Conservation (phyloP, 2,113 vertebrate genomes). For the Megaceryle torquata region DNA sequence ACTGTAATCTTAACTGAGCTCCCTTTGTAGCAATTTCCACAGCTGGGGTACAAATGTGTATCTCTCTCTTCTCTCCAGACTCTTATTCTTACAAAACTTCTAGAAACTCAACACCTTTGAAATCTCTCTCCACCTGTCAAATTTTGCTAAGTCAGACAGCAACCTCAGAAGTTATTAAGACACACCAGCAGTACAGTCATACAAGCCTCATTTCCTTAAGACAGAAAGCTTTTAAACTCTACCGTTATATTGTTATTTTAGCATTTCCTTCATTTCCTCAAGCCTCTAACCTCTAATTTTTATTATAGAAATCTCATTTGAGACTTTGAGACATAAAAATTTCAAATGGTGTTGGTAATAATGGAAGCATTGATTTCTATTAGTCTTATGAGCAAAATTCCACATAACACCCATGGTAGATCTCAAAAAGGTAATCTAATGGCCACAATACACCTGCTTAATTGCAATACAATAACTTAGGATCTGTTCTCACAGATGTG, state of each 20-base stretch:
- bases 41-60: neutral
- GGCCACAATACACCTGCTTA: slow-evolving; percentile 33
- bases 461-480: neutral
- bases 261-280: neutral
- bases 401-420: neutral
- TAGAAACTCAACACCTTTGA: neutral
- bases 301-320: slow-evolving; percentile 6
- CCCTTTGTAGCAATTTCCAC: neutral
- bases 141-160: neutral
- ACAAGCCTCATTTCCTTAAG: neutral
- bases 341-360: neutral
- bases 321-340: slow-evolving; percentile 20
- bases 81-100: neutral
- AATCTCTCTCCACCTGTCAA: neutral
- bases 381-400: slow-evolving; percentile 36
- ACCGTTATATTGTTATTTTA: neutral
- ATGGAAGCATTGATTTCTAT: neutral
- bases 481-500: slow-evolving; percentile 39
- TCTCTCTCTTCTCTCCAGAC: neutral
- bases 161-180: neutral
- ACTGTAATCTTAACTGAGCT: neutral
- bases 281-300: neutral
- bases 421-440: slow-evolving; percentile 46
- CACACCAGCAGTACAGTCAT: neutral
- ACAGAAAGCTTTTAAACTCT: neutral